These are phyloP conservation scores for Drosophila trapezifrons DNA, from an alignment of 1,140 invertebrate genomes.

Conservation along the genomic window DNA sequence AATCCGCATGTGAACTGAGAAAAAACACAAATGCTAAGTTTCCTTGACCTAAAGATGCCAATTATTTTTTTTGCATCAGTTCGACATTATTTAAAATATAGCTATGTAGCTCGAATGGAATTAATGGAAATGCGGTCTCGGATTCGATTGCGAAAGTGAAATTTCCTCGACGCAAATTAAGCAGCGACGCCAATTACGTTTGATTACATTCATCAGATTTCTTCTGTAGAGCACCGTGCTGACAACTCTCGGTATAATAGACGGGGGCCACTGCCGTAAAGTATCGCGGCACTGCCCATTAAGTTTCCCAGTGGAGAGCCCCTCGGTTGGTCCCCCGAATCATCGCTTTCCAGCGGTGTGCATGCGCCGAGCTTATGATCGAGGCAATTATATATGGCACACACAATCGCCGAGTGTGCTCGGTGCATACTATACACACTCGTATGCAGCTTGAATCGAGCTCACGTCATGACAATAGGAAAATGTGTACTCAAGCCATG, in stretches of 20 bases:
- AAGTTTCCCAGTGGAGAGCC: slow-evolving; percentile 67
- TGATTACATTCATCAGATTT: slow-evolving; percentile 68
- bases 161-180: slow-evolving; percentile 41
- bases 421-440: slow-evolving; percentile 6
- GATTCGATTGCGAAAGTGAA: slow-evolving; percentile 47
- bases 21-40: slow-evolving; percentile 13
- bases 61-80: slow-evolving; percentile 25
- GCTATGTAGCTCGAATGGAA: slow-evolving; percentile 1
- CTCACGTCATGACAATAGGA: slow-evolving; percentile 66
- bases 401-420: slow-evolving; percentile 32
- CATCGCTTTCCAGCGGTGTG: slow-evolving; percentile 34
- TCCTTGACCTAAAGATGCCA: slow-evolving; percentile 32
- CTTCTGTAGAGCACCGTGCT: slow-evolving; percentile 46
- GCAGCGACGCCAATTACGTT: slow-evolving; percentile 52
- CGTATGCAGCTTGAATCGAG: slow-evolving; percentile 67
- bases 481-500: slow-evolving; percentile 28
- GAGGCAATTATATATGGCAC: slow-evolving; percentile 71
- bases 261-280: slow-evolving; percentile 39
- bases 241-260: slow-evolving; percentile 49
- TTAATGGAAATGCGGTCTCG: slow-evolving; percentile 32
- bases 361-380: slow-evolving; percentile 75
- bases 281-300: slow-evolving; percentile 63
- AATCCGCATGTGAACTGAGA: slow-evolving; percentile 10
- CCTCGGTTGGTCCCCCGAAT: not conserved
- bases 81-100: slow-evolving; percentile 14